Evolutionary conservation across 2,797 vertebrate species (phyloP).

Genomic region (Myotis findleyi): DNA sequence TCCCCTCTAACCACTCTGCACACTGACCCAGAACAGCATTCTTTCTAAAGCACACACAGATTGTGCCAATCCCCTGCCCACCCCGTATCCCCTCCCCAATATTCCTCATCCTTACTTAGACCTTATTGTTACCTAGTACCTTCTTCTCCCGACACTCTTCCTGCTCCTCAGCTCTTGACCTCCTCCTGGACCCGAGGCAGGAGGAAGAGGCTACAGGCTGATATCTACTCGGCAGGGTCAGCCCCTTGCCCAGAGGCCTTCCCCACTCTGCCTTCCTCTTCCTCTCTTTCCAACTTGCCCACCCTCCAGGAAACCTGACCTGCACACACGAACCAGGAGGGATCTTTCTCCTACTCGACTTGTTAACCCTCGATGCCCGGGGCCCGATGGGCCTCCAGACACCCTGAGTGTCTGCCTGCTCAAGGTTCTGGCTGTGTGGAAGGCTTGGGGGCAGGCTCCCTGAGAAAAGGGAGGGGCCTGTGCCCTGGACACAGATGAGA

Average conservation of each 20-base stretch:
- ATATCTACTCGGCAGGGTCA: too few species aligned
- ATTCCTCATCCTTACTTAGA: not conserved
- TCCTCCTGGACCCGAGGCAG: not conserved
- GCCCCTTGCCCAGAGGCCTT: not conserved
- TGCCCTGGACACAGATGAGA: not conserved
- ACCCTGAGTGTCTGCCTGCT: not conserved
- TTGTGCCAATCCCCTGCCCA: constrained; percentile 21
- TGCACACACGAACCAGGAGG: not conserved
- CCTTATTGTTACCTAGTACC: not conserved
- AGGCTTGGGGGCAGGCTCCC: not conserved
- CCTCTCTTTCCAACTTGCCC: not conserved
- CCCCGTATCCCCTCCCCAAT: not conserved
- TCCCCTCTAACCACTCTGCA: not conserved
- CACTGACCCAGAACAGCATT: not conserved
- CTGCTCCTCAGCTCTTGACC: not conserved
- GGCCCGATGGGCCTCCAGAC: not conserved
- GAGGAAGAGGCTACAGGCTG: not conserved
- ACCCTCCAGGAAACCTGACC: not conserved
- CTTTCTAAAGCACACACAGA: not conserved
- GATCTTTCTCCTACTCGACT: not conserved
- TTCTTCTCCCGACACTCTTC: not conserved
- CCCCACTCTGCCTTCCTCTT: not conserved
- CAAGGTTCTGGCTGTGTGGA: not conserved
- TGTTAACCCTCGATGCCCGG: not conserved
- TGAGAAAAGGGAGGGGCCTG: not conserved